These are phyloP conservation scores for Bursaphelenchus mucronatus DNA, from an alignment of 1,140 invertebrate species.

Conservation along the genomic window DNA sequence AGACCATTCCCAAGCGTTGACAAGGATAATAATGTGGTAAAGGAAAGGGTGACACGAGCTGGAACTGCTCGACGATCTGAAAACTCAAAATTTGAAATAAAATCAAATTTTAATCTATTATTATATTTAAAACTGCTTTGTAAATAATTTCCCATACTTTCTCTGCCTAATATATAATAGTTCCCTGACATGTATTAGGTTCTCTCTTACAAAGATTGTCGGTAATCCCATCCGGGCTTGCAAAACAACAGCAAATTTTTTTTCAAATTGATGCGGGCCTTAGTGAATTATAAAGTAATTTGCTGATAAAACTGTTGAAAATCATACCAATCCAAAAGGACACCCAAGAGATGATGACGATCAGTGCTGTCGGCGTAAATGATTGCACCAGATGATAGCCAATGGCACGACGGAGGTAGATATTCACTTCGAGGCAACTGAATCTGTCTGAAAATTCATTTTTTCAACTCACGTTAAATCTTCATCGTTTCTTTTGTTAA, in stretches of 20 bases:
- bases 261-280: too few relatives aligned
- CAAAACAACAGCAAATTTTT: too few relatives aligned
- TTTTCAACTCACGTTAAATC: conserved; percentile 4
- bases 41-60: conserved; percentile 54
- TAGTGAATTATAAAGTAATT: too few relatives aligned
- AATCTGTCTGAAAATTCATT: conserved; percentile 65
- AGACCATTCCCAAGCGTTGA: conserved; percentile 51
- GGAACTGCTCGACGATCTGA: conserved; percentile 49
- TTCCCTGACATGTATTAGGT: too few relatives aligned
- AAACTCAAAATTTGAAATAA: too few relatives aligned
- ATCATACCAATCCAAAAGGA: conserved; percentile 61
- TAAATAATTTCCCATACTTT: too few relatives aligned
- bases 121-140: too few relatives aligned
- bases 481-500: conserved; percentile 5
- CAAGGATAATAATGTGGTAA: conserved; percentile 57
- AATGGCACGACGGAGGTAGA: conserved; percentile 75
- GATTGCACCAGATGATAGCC: conserved; percentile 81
- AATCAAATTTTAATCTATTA: too few relatives aligned
- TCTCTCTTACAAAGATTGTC: too few relatives aligned
- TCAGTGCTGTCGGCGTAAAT: conserved; percentile 77
- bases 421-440: conserved; percentile 69
- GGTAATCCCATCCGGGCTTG: too few relatives aligned
- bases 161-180: too few relatives aligned
- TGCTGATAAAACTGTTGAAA: too few relatives aligned
- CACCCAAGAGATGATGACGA: conserved; percentile 83